Conservation (phyloP, 1,140 invertebrate species). For the Zaprionus africanus region DNA sequence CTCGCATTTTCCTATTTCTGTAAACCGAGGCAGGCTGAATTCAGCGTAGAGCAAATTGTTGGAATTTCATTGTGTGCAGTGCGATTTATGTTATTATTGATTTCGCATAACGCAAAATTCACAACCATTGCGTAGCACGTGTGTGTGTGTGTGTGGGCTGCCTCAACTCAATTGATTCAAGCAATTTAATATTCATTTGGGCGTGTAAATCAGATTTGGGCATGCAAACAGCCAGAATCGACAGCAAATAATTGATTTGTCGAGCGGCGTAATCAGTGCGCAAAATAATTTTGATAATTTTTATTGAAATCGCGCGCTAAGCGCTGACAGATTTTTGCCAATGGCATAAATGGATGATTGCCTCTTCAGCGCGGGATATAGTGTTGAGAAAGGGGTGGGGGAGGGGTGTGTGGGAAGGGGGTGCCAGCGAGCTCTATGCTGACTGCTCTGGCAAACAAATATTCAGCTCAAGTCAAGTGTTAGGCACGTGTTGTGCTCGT, state of each 20-base stretch:
- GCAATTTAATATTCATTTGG: conserved; percentile 82
- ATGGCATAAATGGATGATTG: conserved; percentile 41
- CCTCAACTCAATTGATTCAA: conserved; percentile 74
- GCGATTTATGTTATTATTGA: conserved; percentile 79
- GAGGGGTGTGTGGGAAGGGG: neutral
- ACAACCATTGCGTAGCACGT: conserved; percentile 59
- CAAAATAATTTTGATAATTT: conserved; percentile 68
- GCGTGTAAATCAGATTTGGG: conserved; percentile 81
- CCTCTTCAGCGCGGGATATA: neutral
- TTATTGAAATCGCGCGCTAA: conserved; percentile 62
- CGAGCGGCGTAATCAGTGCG: conserved; percentile 47
- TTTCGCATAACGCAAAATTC: conserved; percentile 66
- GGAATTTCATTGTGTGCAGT: conserved; percentile 66
- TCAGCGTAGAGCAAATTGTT: conserved; percentile 40
- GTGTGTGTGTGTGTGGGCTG: conserved; percentile 31
- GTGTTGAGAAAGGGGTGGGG: fast-evolving
- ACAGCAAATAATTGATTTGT: conserved; percentile 69
- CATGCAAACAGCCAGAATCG: conserved; percentile 75
- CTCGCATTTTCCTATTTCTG: neutral
- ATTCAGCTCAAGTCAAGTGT: conserved; percentile 33
- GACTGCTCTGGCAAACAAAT: neutral
- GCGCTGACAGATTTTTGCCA: conserved; percentile 42
- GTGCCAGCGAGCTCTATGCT: neutral
- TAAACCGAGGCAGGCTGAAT: conserved; percentile 13
- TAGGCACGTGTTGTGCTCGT: conserved; percentile 29